Percentiles rank a stretch among this genome's conserved stretches.
phyloP scores from a whole-genome alignment of 2,113 vertebrate genomes.

The Gnathonemus echidnorhynchus region DNA sequence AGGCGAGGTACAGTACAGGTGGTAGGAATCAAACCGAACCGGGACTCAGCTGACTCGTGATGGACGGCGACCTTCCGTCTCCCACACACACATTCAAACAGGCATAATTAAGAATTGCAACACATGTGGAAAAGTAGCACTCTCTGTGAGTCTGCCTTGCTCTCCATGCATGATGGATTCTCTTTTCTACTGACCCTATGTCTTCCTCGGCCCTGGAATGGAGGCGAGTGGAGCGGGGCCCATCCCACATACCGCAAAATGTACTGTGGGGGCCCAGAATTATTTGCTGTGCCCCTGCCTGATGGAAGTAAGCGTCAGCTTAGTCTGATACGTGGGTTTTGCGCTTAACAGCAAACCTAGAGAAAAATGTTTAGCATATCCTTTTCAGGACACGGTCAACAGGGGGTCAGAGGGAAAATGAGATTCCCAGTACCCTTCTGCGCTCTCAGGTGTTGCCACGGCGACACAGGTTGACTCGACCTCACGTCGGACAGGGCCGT shows the following conservation, averaged over 20 bases:
- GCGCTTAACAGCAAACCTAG: not conserved
- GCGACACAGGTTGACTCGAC: not conserved
- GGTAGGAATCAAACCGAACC: not conserved
- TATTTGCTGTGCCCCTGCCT: not conserved
- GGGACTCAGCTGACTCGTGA: not conserved
- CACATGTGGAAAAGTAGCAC: not conserved
- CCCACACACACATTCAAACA: not conserved
- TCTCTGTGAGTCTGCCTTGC: not conserved
- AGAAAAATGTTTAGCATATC: conserved; percentile 8
- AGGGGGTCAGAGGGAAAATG: not conserved
- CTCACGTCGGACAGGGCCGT: not conserved
- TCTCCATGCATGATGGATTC: not conserved
- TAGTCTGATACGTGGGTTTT: not conserved
- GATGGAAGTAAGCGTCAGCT: not conserved
- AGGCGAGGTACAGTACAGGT: not conserved
- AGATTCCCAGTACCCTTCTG: not conserved
- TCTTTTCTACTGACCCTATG: not conserved
- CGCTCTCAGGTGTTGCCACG: not conserved
- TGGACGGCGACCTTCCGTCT: not conserved
- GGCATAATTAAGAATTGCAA: not conserved
- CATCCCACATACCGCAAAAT: not conserved
- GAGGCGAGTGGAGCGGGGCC: not conserved
- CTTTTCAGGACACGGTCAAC: conserved; percentile 6
- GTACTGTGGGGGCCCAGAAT: not conserved
- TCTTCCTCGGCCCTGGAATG: not conserved